Evolutionary conservation across 64 coral and sea anemone species (phyloP), one percentile per base, ranked within the genome.

Genomic region (Exaiptasia diaphana): DNA sequence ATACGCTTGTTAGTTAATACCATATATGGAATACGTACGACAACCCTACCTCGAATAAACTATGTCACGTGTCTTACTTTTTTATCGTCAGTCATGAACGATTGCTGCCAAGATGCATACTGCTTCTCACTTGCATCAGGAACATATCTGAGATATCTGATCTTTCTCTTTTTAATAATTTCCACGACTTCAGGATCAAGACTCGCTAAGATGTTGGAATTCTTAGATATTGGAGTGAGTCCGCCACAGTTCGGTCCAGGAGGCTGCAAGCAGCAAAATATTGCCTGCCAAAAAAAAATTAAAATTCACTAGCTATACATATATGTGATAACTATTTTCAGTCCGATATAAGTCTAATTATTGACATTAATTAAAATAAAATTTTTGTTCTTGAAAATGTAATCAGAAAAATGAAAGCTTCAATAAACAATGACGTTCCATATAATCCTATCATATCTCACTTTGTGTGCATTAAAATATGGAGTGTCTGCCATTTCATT

Each of bases 401-500:
- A n/a, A n/a, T n/a, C n/a, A n/a, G n/a, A n/a, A n/a, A n/a, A n/a
- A n/a, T n/a, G n/a, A n/a, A n/a, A n/a, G n/a, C n/a, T n/a, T n/a
- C n/a, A n/a, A n/a, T n/a, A n/a, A n/a, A n/a, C n/a, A n/a, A n/a
- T n/a, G n/a, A n/a, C n/a, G n/a, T n/a, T n/a, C n/a, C n/a, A n/a
- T n/a, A n/a, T n/a, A n/a, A n/a, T n/a, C n/a, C n/a, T n/a, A n/a
- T n/a, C n/a, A n/a, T n/a, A n/a, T n/a, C n/a, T n/a, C n/a, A n/a
- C n/a, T n/a, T n/a, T n/a, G n/a, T n/a, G n/a, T n/a, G n/a, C n/a
- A n/a, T n/a, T n/a, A n/a, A n/a, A n/a, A n/a, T n/a, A n/a, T 2
- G 82, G 62, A 28, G 88, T 83, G 53, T 83, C 91, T 18, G 83
- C 83, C 93, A 97, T 97, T 43, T 97, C 93, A 25, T 97, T 97